These are phyloP conservation scores for Echinometra lucunter DNA, from an alignment of 53 echinoderm and acorn worm species.

Conservation along the genomic window DNA sequence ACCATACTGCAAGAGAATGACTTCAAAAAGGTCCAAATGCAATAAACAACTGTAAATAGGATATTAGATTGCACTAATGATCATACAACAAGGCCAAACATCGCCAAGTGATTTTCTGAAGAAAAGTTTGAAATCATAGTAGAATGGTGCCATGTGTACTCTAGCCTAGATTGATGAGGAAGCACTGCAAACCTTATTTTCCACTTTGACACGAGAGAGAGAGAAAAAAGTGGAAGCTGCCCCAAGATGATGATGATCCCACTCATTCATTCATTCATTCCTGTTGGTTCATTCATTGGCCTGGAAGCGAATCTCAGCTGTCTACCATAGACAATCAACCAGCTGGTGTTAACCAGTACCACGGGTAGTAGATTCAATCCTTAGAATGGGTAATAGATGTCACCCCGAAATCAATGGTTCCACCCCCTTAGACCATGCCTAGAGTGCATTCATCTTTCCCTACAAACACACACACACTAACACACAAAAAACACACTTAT, in stretches of 20 bases:
- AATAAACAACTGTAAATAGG: slow-evolving; percentile 3
- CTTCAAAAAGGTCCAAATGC: not conserved
- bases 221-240: not conserved
- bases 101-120: not conserved
- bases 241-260: not conserved
- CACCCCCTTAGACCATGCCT: slow-evolving; percentile 42
- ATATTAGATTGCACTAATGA: slow-evolving; percentile 23
- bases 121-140: not conserved
- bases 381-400: slow-evolving; percentile 29
- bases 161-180: not conserved
- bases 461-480: slow-evolving; percentile 22
- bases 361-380: not conserved
- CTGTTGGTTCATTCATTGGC: not conserved
- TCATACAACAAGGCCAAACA: not conserved
- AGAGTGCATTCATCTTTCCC: not conserved
- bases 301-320: slow-evolving; percentile 17
- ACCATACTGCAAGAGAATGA: not conserved
- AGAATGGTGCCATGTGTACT: not conserved
- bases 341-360: slow-evolving; percentile 39
- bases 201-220: not conserved
- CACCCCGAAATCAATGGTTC: slow-evolving; percentile 29
- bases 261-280: slow-evolving; percentile 6
- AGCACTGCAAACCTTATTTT: not conserved
- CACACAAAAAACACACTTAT: slow-evolving; percentile 19
- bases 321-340: slow-evolving; percentile 11